Base-by-base conservation (phyloP, 2,797 vertebrate species). In the Myiotriccus ornatus region DNA sequence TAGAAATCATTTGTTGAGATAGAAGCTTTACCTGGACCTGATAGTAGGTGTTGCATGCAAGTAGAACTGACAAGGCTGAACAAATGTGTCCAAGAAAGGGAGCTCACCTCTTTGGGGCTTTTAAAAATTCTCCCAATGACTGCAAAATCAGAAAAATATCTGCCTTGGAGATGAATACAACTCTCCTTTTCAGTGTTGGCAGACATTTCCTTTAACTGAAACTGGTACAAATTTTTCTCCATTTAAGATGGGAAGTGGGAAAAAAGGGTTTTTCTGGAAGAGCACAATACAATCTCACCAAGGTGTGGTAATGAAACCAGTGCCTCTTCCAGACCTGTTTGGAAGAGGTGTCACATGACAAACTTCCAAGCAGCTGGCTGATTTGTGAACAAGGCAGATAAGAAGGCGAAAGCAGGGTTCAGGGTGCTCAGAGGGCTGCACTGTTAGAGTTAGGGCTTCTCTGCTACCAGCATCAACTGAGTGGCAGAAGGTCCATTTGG, bases 31-130 rank as follows among this genome's bases (percentile, higher is more conserved):
- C 12, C 35, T 32, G 21, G 43, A 47, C 3, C 1, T 23, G 17
- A 19, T 37, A 39, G 41, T 7, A 78, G 24, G 18, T 71, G 9
- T 4, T 53, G 8, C 0, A 4, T 25, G 9, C 0, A 6, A 70
- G 24, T 53, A 25, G 12, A 64, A 8, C 37, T 44, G 46, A 35
- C 10, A 49, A 12, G 30, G 21, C 14, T 14, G 50, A 39, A 41
- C 24, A 84, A 75, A 30, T 10, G n/a, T 1, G 8, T 24, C 24
- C 47, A 50, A 74, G n/a, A 74, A 65, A 25, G 21, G 46, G 24
- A 64, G 37, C 14, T 63, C 10, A 15, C 10, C 56, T 94, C 27
- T 6, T 16, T n/a, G 17, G 63, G 23, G 9, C 49, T 84, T 92
- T 93, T 34, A 77, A 75, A 71, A 34, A 30, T 21, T 49, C 49